A percentile compares a stretch with the other conserved stretches of the same genome.
Conservation (phyloP, 1,140 invertebrate species). For the Popillia japonica region DNA sequence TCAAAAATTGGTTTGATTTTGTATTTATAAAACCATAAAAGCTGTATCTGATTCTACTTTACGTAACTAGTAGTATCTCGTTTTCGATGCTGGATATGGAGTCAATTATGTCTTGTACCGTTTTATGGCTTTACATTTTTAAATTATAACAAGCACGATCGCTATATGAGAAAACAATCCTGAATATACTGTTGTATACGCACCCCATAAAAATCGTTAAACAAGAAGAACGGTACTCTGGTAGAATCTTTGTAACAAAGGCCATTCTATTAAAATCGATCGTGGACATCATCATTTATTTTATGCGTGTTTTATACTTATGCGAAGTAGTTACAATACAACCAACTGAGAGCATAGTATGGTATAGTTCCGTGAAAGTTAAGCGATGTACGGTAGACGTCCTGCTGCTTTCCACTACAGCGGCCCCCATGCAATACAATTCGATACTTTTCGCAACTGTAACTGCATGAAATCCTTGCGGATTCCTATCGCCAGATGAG, state of each 20-base stretch:
- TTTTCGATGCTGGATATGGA: too few species aligned
- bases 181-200: neutral
- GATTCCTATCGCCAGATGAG: too few species aligned
- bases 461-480: neutral
- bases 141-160: neutral
- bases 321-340: neutral
- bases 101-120: neutral
- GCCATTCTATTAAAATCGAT: conserved; percentile 27
- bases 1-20: too few species aligned
- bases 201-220: neutral
- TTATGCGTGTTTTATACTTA: conserved; percentile 7
- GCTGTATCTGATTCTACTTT: too few species aligned
- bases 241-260: neutral
- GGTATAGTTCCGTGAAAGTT: neutral
- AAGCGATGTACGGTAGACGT: neutral
- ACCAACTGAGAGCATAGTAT: neutral
- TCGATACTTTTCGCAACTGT: conserved; percentile 8
- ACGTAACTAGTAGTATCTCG: too few species aligned
- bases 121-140: neutral
- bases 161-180: neutral
- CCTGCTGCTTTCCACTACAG: neutral
- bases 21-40: too few species aligned
- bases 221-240: neutral
- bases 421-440: conserved; percentile 6
- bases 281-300: conserved; percentile 18